These are phyloP conservation scores for Donacobius atricapilla DNA, from an alignment of 2,113 vertebrate genomes.

Conservation along the genomic window DNA sequence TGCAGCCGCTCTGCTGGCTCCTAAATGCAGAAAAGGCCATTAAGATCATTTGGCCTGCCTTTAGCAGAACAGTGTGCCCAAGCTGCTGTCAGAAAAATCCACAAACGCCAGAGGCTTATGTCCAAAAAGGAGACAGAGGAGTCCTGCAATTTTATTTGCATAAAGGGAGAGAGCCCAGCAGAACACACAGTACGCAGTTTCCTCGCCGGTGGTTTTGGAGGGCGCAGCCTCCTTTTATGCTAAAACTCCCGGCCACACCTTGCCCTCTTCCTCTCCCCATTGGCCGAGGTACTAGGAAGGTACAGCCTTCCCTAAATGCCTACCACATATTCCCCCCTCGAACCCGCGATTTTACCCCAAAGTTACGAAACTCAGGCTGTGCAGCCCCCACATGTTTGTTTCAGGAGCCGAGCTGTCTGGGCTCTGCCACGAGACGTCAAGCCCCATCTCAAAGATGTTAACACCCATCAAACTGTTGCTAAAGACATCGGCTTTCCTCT, in stretches of 20 bases:
- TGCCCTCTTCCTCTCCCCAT: neutral
- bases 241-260: rapidly evolving
- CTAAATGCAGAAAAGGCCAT: neutral
- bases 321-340: neutral
- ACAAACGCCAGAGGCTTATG: neutral
- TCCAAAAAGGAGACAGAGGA: neutral
- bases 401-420: neutral
- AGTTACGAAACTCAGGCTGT: neutral
- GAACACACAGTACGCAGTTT: too few species aligned
- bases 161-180: rapidly evolving
- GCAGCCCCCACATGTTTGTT: neutral
- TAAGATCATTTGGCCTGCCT: neutral
- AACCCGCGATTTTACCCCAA: neutral
- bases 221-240: rapidly evolving
- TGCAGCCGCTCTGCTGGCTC: neutral
- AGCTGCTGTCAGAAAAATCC: neutral
- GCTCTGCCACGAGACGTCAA: neutral
- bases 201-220: too few species aligned
- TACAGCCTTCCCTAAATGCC: rapidly evolving
- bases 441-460: neutral
- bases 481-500: neutral
- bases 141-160: rapidly evolving
- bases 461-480: neutral
- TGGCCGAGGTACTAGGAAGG: neutral
- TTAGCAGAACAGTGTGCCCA: neutral